Base-by-base conservation (phyloP, 92 coral and sea anemone genomes). In the Umimayanthus kanabou region DNA sequence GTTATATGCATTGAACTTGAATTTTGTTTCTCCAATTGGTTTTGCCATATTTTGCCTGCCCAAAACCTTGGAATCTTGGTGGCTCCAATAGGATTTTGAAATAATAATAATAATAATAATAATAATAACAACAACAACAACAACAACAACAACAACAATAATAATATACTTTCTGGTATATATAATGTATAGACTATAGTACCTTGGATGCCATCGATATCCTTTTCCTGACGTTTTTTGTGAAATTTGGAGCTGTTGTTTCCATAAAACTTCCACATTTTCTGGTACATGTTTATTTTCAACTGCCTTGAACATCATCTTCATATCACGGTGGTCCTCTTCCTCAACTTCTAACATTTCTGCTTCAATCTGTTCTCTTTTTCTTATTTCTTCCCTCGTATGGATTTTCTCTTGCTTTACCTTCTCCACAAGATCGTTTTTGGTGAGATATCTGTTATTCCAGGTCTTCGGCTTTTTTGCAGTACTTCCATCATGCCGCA, bases 171-270 rank as follows among this genome's bases (percentile, higher is more conserved):
- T 71, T 8, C 30, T 29, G 39, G 39, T 23, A 71, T 71, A 29
- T 14, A 71, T 29, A 71, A 71, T 71, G 76, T n/a, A 71, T n/a
- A n/a, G n/a, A n/a, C n/a, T n/a, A n/a, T n/a, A n/a, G n/a, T n/a
- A n/a, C n/a, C n/a, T n/a, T n/a, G n/a, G n/a, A n/a, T 71, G 76
- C 76, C 76, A 71, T 71, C 39, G 13, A 29, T 71, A 71, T n/a
- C 76, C 76, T 23, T 71, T n/a, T 71, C 39, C 39, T 29, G 76
- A 71, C 23, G 69, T 29, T 29, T 71, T 71, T 71, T 71, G 30
- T n/a, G 76, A 71, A 23, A 71, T 71, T 5, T 71, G 22, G 2
- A 71, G 10, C 5, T 71, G 76, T 29, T 71, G 76, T 71, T 71
- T n/a, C 76, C 76, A 71, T 10, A 71, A 29, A 71, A 71, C 76